These are phyloP conservation scores for Amphipoea lucens DNA, from an alignment of 2,888 invertebrate species.

Conservation along the genomic window DNA sequence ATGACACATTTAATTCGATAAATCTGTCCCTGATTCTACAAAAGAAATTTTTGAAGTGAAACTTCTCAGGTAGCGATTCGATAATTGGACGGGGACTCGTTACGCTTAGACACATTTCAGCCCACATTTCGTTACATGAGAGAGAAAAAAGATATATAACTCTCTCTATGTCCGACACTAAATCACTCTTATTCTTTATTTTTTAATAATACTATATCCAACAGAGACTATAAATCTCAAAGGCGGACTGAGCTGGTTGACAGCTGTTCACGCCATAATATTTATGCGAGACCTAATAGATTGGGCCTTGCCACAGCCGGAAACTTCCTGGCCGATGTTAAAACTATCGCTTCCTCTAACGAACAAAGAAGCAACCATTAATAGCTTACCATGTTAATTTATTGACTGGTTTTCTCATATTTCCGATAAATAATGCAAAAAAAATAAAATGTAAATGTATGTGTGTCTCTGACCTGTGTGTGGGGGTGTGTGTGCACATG, in stretches of 20 bases:
- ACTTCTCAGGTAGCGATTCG: neutral
- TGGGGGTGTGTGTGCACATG: fast-evolving
- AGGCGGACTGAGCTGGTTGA: neutral
- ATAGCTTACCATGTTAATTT: conserved; percentile 26
- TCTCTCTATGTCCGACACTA: neutral
- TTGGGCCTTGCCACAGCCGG: conserved; percentile 41
- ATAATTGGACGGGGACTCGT: neutral
- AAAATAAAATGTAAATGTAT: neutral
- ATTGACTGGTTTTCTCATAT: neutral
- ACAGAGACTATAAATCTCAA: neutral
- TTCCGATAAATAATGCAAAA: neutral
- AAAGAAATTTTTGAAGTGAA: neutral
- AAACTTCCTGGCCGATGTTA: conserved; percentile 32
- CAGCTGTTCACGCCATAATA: conserved; percentile 16
- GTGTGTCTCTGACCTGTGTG: neutral
- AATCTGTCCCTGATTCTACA: neutral
- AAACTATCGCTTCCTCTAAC: conserved; percentile 44
- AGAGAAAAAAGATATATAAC: neutral
- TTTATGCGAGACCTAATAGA: conserved; percentile 39
- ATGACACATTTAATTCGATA: neutral
- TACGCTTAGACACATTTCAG: neutral
- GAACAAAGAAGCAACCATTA: conserved; percentile 37
- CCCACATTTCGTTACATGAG: neutral
- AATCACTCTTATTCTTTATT: neutral
- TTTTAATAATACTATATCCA: neutral